Evolutionary conservation across 2,888 invertebrate species (phyloP).

Genomic region (Gisinianus flammeolus): DNA sequence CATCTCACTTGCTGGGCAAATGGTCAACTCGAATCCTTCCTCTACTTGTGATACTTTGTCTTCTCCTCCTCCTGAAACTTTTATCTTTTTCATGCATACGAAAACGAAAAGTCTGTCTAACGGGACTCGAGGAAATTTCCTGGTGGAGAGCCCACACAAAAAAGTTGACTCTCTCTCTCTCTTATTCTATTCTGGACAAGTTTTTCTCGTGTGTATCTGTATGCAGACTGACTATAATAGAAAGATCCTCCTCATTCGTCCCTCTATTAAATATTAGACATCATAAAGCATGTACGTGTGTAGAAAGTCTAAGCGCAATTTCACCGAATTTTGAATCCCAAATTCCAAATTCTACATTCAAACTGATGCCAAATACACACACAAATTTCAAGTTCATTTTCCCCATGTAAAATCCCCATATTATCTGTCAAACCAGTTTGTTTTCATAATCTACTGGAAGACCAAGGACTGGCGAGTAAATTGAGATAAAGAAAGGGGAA

Average conservation of each 20-base stretch:
- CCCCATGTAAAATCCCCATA: too few species aligned
- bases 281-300: slow-evolving; percentile 38
- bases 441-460: neutral
- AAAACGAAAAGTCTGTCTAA: neutral
- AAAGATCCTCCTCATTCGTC: too few species aligned
- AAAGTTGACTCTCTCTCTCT: too few species aligned
- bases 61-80: neutral
- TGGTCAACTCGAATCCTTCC: neutral
- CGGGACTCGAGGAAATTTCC: neutral
- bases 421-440: too few species aligned
- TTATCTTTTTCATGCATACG: slow-evolving; percentile 20
- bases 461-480: neutral
- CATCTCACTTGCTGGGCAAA: slow-evolving; percentile 18
- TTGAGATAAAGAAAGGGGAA: neutral
- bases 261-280: slow-evolving; percentile 25
- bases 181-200: too few species aligned
- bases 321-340: too few species aligned
- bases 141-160: neutral
- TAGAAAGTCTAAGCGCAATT: too few species aligned
- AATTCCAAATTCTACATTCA: too few species aligned
- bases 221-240: too few species aligned
- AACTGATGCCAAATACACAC: too few species aligned
- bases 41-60: neutral
- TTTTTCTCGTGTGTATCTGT: too few species aligned
- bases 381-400: too few species aligned